A percentile compares a stretch with the other conserved stretches of the same genome.
Evolutionary conservation across 1,140 invertebrate species (phyloP).

Genomic region (Tetramorium parvispinum): DNA sequence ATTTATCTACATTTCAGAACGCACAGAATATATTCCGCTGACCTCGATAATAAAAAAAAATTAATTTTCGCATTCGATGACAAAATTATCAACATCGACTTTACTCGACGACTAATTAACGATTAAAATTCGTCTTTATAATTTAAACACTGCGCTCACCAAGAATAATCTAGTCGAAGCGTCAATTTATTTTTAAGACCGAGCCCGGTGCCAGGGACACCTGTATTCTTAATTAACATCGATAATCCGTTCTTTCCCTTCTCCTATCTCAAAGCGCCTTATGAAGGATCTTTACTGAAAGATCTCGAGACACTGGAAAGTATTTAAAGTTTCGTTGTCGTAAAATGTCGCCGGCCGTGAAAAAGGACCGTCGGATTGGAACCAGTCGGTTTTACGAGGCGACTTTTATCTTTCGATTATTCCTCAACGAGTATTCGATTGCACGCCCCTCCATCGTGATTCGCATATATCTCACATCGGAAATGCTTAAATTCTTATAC

Average conservation of each 20-base stretch:
- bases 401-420: constrained; percentile 54
- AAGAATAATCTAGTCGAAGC: constrained; percentile 37
- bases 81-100: constrained; percentile 22
- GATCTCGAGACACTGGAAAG: constrained; percentile 21
- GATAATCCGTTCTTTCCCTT: constrained; percentile 27
- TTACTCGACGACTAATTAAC: constrained; percentile 37
- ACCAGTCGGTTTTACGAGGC: constrained; percentile 41
- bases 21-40: no score
- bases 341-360: constrained; percentile 43
- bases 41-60: constrained; percentile 7
- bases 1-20: neutral
- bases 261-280: constrained; percentile 27
- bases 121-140: constrained; percentile 38
- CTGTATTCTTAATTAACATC: constrained; percentile 62
- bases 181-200: constrained; percentile 49
- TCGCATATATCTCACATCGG: neutral
- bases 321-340: constrained; percentile 54
- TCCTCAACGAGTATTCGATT: constrained; percentile 34
- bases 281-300: constrained; percentile 48
- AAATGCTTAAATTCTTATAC: neutral
- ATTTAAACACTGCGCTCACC: constrained; percentile 16
- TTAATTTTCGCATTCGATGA: constrained; percentile 19
- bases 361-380: constrained; percentile 1
- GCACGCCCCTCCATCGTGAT: neutral
- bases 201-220: constrained; percentile 42